A percentile compares a stretch with the other conserved stretches of the same genome.
phyloP scores from a whole-genome alignment of 2,113 vertebrate genomes.

The Rhadina sibilatrix region DNA sequence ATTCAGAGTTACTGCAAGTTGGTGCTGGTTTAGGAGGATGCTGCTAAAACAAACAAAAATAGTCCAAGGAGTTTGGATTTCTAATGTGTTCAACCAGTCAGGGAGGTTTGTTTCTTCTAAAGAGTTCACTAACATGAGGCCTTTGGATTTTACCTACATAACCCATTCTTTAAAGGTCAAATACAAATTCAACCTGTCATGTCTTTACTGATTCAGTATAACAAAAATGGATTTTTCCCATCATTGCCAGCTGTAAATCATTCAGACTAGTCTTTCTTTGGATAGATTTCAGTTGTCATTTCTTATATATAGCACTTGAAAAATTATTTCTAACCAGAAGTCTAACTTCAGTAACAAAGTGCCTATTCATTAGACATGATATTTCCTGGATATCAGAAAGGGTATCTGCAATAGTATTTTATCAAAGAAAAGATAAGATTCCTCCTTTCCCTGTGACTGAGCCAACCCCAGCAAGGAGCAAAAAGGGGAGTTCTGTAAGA shows the following conservation, averaged over 20 bases:
- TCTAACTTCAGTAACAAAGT: slow-evolving; percentile 56
- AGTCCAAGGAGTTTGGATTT: not conserved
- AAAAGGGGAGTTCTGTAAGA: not conserved
- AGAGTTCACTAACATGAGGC: not conserved
- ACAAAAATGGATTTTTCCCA: not conserved
- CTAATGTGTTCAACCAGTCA: not conserved
- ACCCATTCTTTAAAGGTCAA: not conserved
- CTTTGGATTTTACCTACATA: not conserved
- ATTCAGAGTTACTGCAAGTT: not conserved
- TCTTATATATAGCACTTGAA: slow-evolving; percentile 35
- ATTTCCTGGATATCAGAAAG: slow-evolving; percentile 43
- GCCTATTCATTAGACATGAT: slow-evolving; percentile 45
- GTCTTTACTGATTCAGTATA: slow-evolving; percentile 5
- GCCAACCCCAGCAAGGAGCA: not conserved
- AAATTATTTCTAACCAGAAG: slow-evolving; percentile 54
- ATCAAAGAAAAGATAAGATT: slow-evolving; percentile 28
- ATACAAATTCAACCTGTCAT: slow-evolving; percentile 1
- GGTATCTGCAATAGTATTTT: slow-evolving; percentile 48
- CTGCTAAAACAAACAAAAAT: not conserved
- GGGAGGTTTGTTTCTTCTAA: not conserved
- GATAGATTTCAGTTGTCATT: slow-evolving; percentile 35
- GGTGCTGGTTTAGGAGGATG: not conserved
- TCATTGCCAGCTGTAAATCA: slow-evolving; percentile 5
- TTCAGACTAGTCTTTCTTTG: not conserved
- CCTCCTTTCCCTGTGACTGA: not conserved